Base-by-base conservation (phyloP, 2,888 invertebrate species). In the Hipparchia sbordonii region DNA sequence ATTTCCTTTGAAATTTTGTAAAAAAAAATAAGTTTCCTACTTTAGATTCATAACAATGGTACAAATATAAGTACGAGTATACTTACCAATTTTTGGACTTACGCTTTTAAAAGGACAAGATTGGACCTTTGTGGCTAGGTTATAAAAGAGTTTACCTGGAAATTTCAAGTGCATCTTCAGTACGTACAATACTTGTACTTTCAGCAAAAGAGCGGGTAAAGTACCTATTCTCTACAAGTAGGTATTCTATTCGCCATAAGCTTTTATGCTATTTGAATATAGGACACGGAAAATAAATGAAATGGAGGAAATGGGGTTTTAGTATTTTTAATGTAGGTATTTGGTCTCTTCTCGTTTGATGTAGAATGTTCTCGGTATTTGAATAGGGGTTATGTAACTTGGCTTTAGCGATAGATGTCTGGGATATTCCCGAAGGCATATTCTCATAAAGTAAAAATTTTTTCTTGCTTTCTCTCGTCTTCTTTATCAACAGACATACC, bases 231-330 rank as follows among this genome's bases (percentile, higher is more conserved):
- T 54, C 65, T 65, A 33, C 65, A 39, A 52, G 52, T 8, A 13
- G 56, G 8, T 33, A 54, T 66, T 66, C 46, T 13, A n/a, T 66
- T 52, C 39, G n/a, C 12, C 33, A 2, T 61, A 63, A 63, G 63
- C 33, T 63, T 48, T 66, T 66, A 65, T 52, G 52, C 52, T 10
- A 54, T 66, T 66, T 54, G 52, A 54, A 66, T 66, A 54, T 12
- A n/a, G 33, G 8, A 33, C 51, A 54, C 33, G 33, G n/a, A 39
- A 39, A 66, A 66, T 66, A 33, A 8, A 48, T 48, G 48, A 6
- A 48, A 48, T 48, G 39, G 39, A 33, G 12, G 12, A 52, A 33
- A 54, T 33, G 39, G 39, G 33, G 62, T 33, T 60, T 5, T 13
- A 46, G 46, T 5, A 9, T 46, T 62, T 62, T 62, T 3, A 56